Evolutionary conservation across 2,888 invertebrate genomes (phyloP).

Genomic region (Miltochrista miniata): DNA sequence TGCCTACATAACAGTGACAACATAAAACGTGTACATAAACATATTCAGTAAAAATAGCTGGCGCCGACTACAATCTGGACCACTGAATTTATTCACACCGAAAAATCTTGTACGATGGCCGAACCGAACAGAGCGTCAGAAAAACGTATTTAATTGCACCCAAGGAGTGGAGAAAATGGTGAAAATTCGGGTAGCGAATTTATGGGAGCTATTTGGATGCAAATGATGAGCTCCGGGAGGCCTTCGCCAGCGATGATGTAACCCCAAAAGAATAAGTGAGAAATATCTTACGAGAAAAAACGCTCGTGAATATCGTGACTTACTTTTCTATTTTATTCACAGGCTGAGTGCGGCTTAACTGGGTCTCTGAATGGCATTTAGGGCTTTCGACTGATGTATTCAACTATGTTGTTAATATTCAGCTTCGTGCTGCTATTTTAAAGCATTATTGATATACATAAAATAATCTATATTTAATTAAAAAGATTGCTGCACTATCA

Average conservation of each 20-base stretch:
- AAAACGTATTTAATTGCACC: slow-evolving; percentile 82
- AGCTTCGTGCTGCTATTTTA: no score
- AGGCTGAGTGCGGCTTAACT: slow-evolving; percentile 43
- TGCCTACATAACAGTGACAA: background rate
- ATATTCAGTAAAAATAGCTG: slow-evolving; percentile 65
- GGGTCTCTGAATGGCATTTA: no score
- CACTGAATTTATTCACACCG: slow-evolving; percentile 68
- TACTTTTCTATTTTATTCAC: slow-evolving; percentile 66
- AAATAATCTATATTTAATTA: no score
- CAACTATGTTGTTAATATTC: no score
- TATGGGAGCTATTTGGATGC: slow-evolving; percentile 83
- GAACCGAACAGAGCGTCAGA: slow-evolving; percentile 58
- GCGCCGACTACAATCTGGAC: slow-evolving; percentile 69
- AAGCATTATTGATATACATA: no score
- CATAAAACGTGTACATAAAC: slow-evolving; percentile 55
- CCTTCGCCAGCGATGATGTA: slow-evolving; percentile 66
- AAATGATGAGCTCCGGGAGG: slow-evolving; percentile 78
- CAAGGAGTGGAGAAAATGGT: slow-evolving; percentile 76
- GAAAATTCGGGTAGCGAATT: slow-evolving; percentile 82
- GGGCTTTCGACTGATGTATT: no score
- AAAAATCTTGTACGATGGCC: slow-evolving; percentile 62
- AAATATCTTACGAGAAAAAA: slow-evolving; percentile 73
- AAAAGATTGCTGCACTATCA: no score
- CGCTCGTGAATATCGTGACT: slow-evolving; percentile 52
- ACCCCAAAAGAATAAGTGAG: slow-evolving; percentile 80